Evolutionary conservation across 35 echinoderm and acorn worm species (phyloP), one percentile per base, ranked within the genome.

Genomic region (Eucidaris tribuloides): DNA sequence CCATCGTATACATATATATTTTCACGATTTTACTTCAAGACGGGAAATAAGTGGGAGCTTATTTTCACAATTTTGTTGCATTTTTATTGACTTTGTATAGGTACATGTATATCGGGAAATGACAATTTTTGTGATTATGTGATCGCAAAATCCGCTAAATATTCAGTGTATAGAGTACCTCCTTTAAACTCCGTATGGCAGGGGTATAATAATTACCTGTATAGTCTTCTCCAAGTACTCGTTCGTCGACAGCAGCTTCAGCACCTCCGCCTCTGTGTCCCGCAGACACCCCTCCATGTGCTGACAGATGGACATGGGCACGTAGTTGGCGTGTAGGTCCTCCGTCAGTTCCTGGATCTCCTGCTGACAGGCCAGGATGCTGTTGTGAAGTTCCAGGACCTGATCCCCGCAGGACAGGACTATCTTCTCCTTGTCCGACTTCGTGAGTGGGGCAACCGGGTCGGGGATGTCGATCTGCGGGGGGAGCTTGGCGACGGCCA

Each of bases 171-270:
- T n/a, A n/a, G n/a, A n/a, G n/a, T n/a, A n/a, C n/a, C n/a, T n/a
- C n/a, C 9, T 54, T 9, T 9, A 13, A 13, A 13, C n/a, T n/a
- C 49, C 49, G 9, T 54, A n/a, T 9, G 49, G n/a, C n/a, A n/a
- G 49, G 49, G 4, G 78, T 14, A 58, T 34, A 37, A 33, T 64
- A 66, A 27, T 70, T 74, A 99, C 96, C 96, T 97, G 90, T 71
- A 99, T 99, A 9, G 96, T 99, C 76, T 92, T 99, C 45, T 90
- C 96, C 42, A 99, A 49, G 80, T 99, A 93, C 45, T 99, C 96
- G 59, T 99, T 99, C 1, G 96, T 99, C 54, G 91, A 93, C 19
- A 99, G 91, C 18, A 99, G 81, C 42, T 92, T 99, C 28, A 93
- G 57, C 7, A 99, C 91, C 48, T 93, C 96, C 20, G 91, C 91